Percentiles rank a stretch among this genome's conserved stretches.
phyloP scores from a whole-genome alignment of 2,888 invertebrate genomes.

The Fragum fragum region DNA sequence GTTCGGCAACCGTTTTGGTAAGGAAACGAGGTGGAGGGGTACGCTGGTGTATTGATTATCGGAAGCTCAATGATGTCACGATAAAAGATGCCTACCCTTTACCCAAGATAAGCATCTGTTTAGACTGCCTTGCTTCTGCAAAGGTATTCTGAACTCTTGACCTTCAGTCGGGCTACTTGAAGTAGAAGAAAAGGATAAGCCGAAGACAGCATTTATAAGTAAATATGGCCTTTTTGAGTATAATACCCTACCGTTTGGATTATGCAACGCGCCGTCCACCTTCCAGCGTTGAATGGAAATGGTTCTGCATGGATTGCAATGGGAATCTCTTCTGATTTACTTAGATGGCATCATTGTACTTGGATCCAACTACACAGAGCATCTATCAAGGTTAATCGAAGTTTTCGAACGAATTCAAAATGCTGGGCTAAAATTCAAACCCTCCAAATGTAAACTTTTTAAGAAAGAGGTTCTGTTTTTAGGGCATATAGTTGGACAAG shows the following conservation, averaged over 20 bases:
- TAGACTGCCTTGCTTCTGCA: slow-evolving; percentile 33
- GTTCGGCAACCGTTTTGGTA: slow-evolving; percentile 37
- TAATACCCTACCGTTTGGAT: slow-evolving; percentile 43
- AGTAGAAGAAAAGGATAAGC: slow-evolving; percentile 30
- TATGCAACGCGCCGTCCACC: slow-evolving; percentile 32
- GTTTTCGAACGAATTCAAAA: slow-evolving; percentile 41
- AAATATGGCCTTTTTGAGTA: slow-evolving; percentile 52
- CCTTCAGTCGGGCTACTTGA: slow-evolving; percentile 47
- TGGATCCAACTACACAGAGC: slow-evolving; percentile 33
- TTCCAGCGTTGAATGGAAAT: slow-evolving; percentile 46
- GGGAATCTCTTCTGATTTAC: slow-evolving; percentile 45
- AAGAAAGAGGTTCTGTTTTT: slow-evolving; percentile 28
- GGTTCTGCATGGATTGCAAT: slow-evolving; percentile 45
- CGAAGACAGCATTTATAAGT: slow-evolving; percentile 35
- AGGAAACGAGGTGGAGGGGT: slow-evolving; percentile 38
- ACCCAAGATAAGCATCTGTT: slow-evolving; percentile 43
- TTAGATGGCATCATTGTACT: slow-evolving; percentile 52
- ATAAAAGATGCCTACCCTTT: slow-evolving; percentile 27
- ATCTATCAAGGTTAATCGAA: slow-evolving; percentile 44
- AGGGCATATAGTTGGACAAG: slow-evolving; percentile 22
- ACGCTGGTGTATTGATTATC: slow-evolving; percentile 37
- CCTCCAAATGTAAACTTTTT: slow-evolving; percentile 40
- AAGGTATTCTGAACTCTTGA: slow-evolving; percentile 40
- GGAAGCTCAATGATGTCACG: slow-evolving; percentile 33
- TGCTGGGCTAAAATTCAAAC: slow-evolving; percentile 53